Evolutionary conservation across 1,140 invertebrate genomes (phyloP).

Genomic region (Drusus annulatus): DNA sequence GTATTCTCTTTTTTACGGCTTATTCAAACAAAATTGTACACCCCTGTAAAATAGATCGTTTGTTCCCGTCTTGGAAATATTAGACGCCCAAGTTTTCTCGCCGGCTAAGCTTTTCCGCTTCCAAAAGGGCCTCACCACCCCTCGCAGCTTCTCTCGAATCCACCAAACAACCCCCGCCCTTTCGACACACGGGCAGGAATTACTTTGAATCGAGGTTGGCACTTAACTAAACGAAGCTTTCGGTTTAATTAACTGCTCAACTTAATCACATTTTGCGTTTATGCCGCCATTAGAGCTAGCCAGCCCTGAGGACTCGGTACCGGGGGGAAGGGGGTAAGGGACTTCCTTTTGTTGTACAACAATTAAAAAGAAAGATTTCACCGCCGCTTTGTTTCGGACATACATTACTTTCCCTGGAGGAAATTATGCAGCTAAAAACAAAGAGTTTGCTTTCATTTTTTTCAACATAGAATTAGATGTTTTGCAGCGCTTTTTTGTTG

Average conservation of each 20-base stretch:
- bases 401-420: not conserved
- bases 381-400: too few species aligned
- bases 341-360: too few species aligned
- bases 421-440: too few species aligned
- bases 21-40: not conserved
- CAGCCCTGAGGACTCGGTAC: too few species aligned
- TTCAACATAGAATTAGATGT: too few species aligned
- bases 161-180: not conserved
- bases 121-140: too few species aligned
- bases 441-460: too few species aligned
- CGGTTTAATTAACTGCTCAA: constrained; percentile 57
- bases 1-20: too few species aligned
- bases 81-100: not conserved
- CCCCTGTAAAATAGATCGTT: constrained; percentile 27
- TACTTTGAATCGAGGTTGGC: not conserved
- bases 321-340: too few species aligned
- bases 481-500: too few species aligned
- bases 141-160: not conserved
- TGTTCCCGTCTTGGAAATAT: constrained; percentile 30
- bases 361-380: too few species aligned
- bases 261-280: constrained; percentile 58
- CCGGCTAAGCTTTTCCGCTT: not conserved
- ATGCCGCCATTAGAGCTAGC: constrained; percentile 53
- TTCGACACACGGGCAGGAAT: not conserved
- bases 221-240: not conserved